Base-by-base conservation (phyloP, 2,888 invertebrate genomes). In the Actias luna region DNA sequence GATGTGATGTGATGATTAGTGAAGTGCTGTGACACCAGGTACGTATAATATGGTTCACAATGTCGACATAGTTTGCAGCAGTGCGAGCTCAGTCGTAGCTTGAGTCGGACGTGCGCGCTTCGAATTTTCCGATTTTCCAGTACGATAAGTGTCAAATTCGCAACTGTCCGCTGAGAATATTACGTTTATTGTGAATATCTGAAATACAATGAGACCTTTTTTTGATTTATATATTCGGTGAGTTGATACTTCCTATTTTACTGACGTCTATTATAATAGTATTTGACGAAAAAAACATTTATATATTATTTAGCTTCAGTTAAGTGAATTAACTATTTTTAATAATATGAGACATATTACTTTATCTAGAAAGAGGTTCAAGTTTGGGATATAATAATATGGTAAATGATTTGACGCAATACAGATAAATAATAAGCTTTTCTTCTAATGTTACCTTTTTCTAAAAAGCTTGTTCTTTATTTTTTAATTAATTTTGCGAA, bases 71-170 rank as follows among this genome's bases (percentile, higher is more conserved):
- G 63, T 55, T 59, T 59, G 39, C 55, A 59, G 63, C 71, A 73
- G 71, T 72, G 60, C 67, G 69, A 65, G 65, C 63, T 64, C 50
- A 39, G 62, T n/a, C 67, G 61, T 59, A 50, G 66, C 31, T 46
- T 25, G 35, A 64, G 61, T 58, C 66, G 60, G 62, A 69, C 73
- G 70, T 63, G 66, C 63, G 65, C 58, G 46, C 62, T n/a, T 16
- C 29, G 39, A 52, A 29, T 69, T 65, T 67, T 63, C 65, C 69
- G 67, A 71, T 66, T 66, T 69, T 57, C 67, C 60, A 61, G 61
- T 62, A 63, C 64, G 62, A 52, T 60, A 57, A 64, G 61, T 64
- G 63, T 61, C 67, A 61, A 64, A 65, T 63, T 65, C 62, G 57
- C 25, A 31, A 18, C 33, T 33, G 16, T 42, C 46, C 10, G 22